Evolutionary conservation across 2,113 vertebrate species (phyloP).

Genomic region (Chionodraco myersi): DNA sequence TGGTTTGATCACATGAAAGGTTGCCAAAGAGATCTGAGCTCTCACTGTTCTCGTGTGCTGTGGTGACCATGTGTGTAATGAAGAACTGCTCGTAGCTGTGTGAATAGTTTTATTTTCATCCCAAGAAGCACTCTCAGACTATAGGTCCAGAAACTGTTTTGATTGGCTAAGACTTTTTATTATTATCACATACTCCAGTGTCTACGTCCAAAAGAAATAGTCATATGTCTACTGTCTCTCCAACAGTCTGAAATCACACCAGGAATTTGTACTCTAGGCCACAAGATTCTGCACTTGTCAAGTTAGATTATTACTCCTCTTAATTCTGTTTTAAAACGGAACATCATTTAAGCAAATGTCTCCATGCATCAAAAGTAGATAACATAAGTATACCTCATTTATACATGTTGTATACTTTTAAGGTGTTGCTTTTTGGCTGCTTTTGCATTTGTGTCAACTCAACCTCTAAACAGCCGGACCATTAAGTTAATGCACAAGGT

Average conservation of each 20-base stretch:
- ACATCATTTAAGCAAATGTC: conserved; percentile 20
- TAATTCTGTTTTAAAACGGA: conserved; percentile 56
- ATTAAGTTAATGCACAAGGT: conserved; percentile 1
- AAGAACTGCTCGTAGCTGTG: conserved; percentile 42
- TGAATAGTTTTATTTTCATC: conserved; percentile 67
- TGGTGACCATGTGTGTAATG: conserved; percentile 47
- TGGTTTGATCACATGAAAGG: conserved; percentile 64
- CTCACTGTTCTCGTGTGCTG: conserved; percentile 53
- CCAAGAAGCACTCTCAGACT: conserved; percentile 53
- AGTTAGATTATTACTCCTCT: conserved; percentile 44
- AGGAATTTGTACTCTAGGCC: conserved; percentile 57
- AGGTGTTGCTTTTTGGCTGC: conserved; percentile 47
- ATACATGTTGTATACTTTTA: conserved; percentile 12
- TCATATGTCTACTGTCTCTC: conserved; percentile 58
- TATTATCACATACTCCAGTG: conserved; percentile 63
- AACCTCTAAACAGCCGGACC: conserved; percentile 13
- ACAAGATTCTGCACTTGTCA: conserved; percentile 57
- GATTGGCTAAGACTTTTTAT: conserved; percentile 53
- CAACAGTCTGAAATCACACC: conserved; percentile 52
- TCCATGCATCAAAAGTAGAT: conserved; percentile 22
- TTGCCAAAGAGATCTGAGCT: conserved; percentile 56
- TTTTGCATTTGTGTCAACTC: conserved; percentile 13
- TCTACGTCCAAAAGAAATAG: conserved; percentile 66
- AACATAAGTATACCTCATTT: conserved; percentile 22
- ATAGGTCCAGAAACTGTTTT: conserved; percentile 56